Evolutionary conservation across 2,888 invertebrate species (phyloP), one percentile per base, ranked within the genome.

Genomic region (Lasioglossum pauxillum): DNA sequence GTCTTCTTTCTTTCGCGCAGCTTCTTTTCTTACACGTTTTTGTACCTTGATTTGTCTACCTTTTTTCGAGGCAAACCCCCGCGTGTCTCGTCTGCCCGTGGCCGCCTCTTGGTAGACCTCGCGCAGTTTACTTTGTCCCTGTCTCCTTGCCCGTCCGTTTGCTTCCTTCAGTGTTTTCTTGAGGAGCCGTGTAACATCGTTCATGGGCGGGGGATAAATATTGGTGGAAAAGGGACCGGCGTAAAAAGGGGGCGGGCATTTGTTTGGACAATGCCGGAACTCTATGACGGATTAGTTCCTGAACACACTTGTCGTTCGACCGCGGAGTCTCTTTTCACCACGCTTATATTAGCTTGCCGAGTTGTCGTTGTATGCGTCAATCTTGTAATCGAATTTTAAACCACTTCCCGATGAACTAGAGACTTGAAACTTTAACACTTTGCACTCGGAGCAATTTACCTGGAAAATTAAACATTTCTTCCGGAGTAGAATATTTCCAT

Each of bases 91-190:
- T 53, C 53, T 23, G 53, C 23, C 10, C 53, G 53, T 53, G 57
- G 46, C 38, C 38, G 69, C 53, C 44, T 57, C 10, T 46, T 46
- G 74, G 75, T 72, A 78, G 74, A 67, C 67, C 76, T 57, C 67
- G 73, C 38, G 27, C 67, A 77, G 80, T 87, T 87, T 80, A 83
- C 87, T 75, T 77, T 84, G 44, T 77, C 75, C 41, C 57, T 74
- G 73, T 80, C 71, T 53, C 46, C 23, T 69, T 35, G 67, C 57
- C 69, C 69, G 74, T 71, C n/a, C 72, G 41, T 44, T 67, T 57
- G 27, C 38, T n/a, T 46, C 14, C 78, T 23, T 16, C 74, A 16
- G 44, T 75, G 71, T 67, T 75, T 49, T 71, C 57, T 67, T 4
- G 41, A 78, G 57, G 78, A 71, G 38, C 53, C 57, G 44, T 72